Evolutionary conservation across 2,797 vertebrate genomes (phyloP).

Genomic region (Rhinophrynus dorsalis): DNA sequence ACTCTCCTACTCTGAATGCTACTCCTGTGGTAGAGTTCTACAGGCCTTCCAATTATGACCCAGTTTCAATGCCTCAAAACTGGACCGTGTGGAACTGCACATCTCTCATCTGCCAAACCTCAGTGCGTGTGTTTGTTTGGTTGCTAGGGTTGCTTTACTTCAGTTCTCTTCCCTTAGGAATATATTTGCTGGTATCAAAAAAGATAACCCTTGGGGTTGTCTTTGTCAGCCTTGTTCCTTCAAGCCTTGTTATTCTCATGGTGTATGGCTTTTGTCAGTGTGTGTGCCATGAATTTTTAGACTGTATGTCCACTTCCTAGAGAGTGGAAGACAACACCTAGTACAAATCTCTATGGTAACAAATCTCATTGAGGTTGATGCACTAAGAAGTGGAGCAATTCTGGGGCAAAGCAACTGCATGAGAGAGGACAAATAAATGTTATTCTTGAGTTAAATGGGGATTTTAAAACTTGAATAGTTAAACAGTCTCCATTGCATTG

Average conservation of each 20-base stretch:
- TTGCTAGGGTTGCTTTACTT: slow-evolving; percentile 90
- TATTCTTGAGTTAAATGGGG: no score
- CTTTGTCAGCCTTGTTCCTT: slow-evolving; percentile 92
- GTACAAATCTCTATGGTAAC: no score
- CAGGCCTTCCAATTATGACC: slow-evolving; percentile 83
- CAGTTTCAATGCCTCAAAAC: slow-evolving; percentile 78
- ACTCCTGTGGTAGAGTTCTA: slow-evolving; percentile 71
- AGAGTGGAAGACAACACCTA: no score
- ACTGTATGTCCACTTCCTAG: slow-evolving; percentile 80
- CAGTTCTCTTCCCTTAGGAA: slow-evolving; percentile 90
- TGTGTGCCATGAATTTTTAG: slow-evolving; percentile 87
- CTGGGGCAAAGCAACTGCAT: no score
- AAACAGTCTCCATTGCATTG: no score
- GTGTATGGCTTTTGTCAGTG: slow-evolving; percentile 94
- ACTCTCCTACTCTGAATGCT: slow-evolving; percentile 65
- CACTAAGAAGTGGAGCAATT: no score
- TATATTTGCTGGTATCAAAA: slow-evolving; percentile 94
- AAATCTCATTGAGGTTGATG: no score
- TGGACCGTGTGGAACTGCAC: slow-evolving; percentile 92
- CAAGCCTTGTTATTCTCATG: slow-evolving; percentile 88
- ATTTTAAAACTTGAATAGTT: no score
- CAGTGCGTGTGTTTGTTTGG: slow-evolving; percentile 85
- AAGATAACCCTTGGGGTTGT: slow-evolving; percentile 85
- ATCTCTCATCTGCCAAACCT: slow-evolving; percentile 85
- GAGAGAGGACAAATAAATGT: no score